phyloP scores from a whole-genome alignment of 1,140 invertebrate genomes.

The Drosophila kepulauana region DNA sequence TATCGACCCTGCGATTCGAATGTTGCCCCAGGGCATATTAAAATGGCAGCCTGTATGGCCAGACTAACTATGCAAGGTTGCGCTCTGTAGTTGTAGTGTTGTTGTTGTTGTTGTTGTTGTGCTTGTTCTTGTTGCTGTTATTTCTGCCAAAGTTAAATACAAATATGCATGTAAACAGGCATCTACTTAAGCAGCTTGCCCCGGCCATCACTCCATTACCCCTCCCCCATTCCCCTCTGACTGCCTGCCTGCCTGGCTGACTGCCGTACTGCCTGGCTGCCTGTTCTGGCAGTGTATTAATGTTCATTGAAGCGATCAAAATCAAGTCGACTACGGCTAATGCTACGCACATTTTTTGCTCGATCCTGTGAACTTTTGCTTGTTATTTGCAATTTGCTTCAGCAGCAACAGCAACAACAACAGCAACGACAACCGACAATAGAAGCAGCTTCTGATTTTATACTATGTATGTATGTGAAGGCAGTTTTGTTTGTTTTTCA shows the following conservation, averaged over 20 bases:
- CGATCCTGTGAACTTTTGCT: constrained; percentile 77
- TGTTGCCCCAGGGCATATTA: constrained; percentile 19
- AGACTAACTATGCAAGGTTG: constrained; percentile 40
- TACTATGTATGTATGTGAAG: constrained; percentile 51
- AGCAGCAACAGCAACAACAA: constrained; percentile 55
- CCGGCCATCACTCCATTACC: constrained; percentile 17
- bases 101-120: constrained; percentile 13
- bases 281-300: constrained; percentile 64
- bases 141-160: constrained; percentile 69
- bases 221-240: constrained; percentile 3
- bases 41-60: constrained; percentile 5
- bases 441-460: constrained; percentile 66
- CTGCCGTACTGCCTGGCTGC: background rate
- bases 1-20: background rate
- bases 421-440: constrained; percentile 32
- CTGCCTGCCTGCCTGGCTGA: background rate
- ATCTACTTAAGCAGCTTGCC: constrained; percentile 70
- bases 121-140: constrained; percentile 28
- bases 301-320: constrained; percentile 83
- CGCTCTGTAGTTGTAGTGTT: constrained; percentile 16
- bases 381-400: constrained; percentile 80
- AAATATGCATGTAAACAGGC: constrained; percentile 81
- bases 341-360: constrained; percentile 77
- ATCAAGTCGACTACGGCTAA: constrained; percentile 83
- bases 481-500: constrained; percentile 75